phyloP scores from a whole-genome alignment of 2,797 vertebrate species.

The Paguma larvata region DNA sequence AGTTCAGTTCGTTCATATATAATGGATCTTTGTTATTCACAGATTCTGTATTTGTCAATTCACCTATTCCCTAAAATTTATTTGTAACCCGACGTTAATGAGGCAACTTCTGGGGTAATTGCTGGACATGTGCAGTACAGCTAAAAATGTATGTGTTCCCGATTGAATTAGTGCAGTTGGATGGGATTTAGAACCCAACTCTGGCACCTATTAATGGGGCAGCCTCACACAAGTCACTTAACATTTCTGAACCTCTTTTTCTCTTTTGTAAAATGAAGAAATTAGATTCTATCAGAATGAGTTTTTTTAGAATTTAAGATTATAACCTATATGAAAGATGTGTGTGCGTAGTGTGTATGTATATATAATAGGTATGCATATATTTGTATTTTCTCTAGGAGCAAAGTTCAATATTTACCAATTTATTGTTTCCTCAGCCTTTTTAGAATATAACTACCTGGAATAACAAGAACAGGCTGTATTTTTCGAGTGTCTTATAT shows the following conservation, averaged over 20 bases:
- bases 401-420: not conserved
- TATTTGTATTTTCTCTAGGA: not conserved
- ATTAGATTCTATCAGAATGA: not conserved
- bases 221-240: not conserved
- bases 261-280: conserved; percentile 14
- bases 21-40: not conserved
- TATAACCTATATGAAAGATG: not conserved
- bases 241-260: not conserved
- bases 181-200: not conserved
- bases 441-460: not conserved
- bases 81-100: not conserved
- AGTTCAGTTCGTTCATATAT: not conserved
- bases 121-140: not conserved
- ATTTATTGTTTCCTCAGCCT: not conserved
- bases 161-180: not conserved
- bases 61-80: not conserved
- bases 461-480: not conserved
- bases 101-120: not conserved
- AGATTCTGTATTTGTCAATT: not conserved
- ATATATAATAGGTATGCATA: not conserved
- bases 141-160: not conserved
- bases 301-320: conserved; percentile 18
- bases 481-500: not conserved
- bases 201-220: not conserved
- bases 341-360: not conserved